These are phyloP conservation scores for Tinea pellionella DNA, from an alignment of 2,888 invertebrate genomes.

Conservation along the genomic window DNA sequence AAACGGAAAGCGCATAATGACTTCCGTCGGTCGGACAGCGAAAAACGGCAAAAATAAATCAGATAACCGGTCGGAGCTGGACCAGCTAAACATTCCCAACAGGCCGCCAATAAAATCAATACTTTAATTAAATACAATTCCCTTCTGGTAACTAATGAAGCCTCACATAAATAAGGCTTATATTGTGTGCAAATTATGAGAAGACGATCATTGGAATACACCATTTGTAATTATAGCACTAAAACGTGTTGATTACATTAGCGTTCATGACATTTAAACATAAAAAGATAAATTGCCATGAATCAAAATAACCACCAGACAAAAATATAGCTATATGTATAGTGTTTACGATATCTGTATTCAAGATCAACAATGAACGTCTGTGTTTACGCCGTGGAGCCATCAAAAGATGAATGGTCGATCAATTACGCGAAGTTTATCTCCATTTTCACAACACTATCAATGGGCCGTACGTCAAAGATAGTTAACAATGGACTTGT, in stretches of 20 bases:
- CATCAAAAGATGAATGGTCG: slow-evolving; percentile 3
- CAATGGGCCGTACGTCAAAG: background rate
- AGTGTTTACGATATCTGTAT: background rate
- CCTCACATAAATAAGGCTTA: background rate
- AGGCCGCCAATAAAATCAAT: slow-evolving; percentile 7
- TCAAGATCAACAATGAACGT: background rate
- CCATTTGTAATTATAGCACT: too few relatives aligned
- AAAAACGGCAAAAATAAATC: slow-evolving; percentile 56
- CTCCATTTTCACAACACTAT: background rate
- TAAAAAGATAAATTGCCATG: too few relatives aligned
- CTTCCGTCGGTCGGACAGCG: slow-evolving; percentile 50
- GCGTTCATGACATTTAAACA: too few relatives aligned
- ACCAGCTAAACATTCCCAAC: background rate
- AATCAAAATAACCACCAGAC: too few relatives aligned
- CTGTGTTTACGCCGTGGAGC: background rate
- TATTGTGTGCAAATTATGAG: too few relatives aligned
- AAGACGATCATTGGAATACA: too few relatives aligned
- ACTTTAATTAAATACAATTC: slow-evolving; percentile 4
- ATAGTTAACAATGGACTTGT: background rate
- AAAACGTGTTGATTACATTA: too few relatives aligned
- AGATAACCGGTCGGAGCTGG: slow-evolving; percentile 12
- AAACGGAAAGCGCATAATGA: slow-evolving; percentile 65
- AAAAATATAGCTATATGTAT: too few relatives aligned
- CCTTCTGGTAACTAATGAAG: background rate
- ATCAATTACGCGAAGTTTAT: slow-evolving; percentile 2